Percentiles rank a stretch among this genome's conserved stretches.
phyloP scores from a whole-genome alignment of 2,113 vertebrate genomes.

The Electrona antarctica region DNA sequence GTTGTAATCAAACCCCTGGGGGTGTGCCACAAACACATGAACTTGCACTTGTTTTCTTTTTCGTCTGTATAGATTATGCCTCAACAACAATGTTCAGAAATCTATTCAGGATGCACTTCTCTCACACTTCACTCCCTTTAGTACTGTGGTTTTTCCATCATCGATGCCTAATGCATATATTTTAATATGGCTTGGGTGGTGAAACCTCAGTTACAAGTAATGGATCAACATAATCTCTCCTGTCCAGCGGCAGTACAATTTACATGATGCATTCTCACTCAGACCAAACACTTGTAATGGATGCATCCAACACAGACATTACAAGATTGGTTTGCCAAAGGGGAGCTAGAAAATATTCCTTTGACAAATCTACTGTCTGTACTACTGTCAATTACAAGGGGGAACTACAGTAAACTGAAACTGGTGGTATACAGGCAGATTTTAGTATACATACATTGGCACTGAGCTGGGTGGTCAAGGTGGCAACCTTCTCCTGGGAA shows the following conservation, averaged over 20 bases:
- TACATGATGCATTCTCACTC: conserved; percentile 1
- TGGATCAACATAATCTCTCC: background rate
- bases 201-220: background rate
- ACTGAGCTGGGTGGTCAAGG: conserved; percentile 91
- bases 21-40: background rate
- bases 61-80: background rate
- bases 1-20: background rate
- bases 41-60: background rate
- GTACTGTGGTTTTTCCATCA: background rate
- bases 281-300: background rate
- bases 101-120: background rate
- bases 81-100: too few species aligned
- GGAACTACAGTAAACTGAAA: background rate
- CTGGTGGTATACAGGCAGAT: background rate
- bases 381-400: background rate
- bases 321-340: background rate
- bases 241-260: background rate
- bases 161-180: background rate
- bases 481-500: conserved; percentile 97
- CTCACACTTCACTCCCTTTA: conserved; percentile 1
- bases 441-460: conserved; percentile 86
- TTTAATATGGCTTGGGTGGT: background rate
- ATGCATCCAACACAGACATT: conserved; percentile 3
- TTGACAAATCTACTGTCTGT: background rate
- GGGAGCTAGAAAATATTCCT: background rate